These are phyloP conservation scores for Rhinopithecus roxellana DNA, from an alignment of 2,113 vertebrate genomes.

Conservation along the genomic window DNA sequence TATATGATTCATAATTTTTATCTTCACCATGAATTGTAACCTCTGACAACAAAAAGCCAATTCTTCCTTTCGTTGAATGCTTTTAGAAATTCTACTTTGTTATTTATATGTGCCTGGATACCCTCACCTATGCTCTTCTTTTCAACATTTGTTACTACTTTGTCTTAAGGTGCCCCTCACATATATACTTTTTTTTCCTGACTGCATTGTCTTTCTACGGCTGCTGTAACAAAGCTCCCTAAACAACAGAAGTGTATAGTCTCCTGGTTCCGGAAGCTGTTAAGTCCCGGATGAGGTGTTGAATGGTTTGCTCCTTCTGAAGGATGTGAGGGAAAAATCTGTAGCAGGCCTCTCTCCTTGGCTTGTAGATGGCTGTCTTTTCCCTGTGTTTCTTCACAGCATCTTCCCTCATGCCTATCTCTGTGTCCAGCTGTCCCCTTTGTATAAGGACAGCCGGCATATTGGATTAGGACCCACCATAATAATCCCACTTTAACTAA, in stretches of 20 bases:
- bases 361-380: too few relatives aligned
- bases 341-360: background rate
- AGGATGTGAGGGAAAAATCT: background rate
- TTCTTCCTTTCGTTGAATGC: conserved; percentile 15
- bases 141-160: background rate
- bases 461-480: background rate
- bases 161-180: background rate
- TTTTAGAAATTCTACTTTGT: conserved; percentile 3
- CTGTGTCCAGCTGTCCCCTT: background rate
- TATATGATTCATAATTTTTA: background rate
- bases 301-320: background rate
- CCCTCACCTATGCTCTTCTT: background rate
- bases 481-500: background rate
- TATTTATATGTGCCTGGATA: conserved; percentile 1
- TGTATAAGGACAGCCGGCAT: background rate
- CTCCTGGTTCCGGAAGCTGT: background rate
- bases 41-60: background rate
- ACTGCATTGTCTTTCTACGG: background rate
- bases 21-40: background rate
- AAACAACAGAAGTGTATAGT: background rate
- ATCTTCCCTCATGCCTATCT: background rate
- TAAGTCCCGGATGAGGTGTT: background rate
- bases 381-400: background rate
- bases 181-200: background rate
- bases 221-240: background rate